A percentile compares a stretch with the other conserved stretches of the same genome.
Evolutionary conservation across 1,140 invertebrate species (phyloP).

Genomic region (Aethina tumida): DNA sequence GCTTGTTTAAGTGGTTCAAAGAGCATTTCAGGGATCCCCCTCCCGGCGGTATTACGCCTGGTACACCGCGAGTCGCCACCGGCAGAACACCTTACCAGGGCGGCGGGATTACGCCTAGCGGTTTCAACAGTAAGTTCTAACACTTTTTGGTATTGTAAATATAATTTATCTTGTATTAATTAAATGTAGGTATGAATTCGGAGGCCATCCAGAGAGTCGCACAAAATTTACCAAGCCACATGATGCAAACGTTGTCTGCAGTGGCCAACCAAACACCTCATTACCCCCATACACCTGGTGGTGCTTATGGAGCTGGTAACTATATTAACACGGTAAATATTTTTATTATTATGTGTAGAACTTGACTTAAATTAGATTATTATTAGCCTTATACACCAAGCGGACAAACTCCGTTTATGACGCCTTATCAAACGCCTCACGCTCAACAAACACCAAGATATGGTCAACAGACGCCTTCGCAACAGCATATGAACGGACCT

Average conservation of each 20-base stretch:
- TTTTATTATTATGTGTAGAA: background rate
- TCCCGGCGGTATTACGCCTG: slow-evolving; percentile 61
- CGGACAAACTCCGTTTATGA: slow-evolving; percentile 85
- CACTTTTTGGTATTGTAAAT: background rate
- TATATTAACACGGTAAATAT: slow-evolving; percentile 47
- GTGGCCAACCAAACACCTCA: slow-evolving; percentile 59
- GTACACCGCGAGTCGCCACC: slow-evolving; percentile 51
- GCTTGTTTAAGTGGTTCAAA: slow-evolving; percentile 93
- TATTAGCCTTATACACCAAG: slow-evolving; percentile 72
- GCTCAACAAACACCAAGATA: slow-evolving; percentile 51
- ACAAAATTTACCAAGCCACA: slow-evolving; percentile 60
- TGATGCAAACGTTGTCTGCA: slow-evolving; percentile 59
- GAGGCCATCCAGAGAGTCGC: slow-evolving; percentile 65
- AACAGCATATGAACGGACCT: slow-evolving; percentile 37
- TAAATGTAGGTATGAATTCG: slow-evolving; percentile 45
- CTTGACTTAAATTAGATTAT: slow-evolving; percentile 1
- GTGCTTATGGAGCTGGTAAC: slow-evolving; percentile 37
- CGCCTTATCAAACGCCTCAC: slow-evolving; percentile 70
- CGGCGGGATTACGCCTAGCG: slow-evolving; percentile 21
- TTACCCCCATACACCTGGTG: slow-evolving; percentile 53
- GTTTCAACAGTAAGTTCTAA: slow-evolving; percentile 22
- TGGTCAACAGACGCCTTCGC: slow-evolving; percentile 47
- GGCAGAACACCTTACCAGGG: slow-evolving; percentile 53
- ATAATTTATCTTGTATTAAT: slow-evolving; percentile 1
- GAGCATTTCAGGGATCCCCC: slow-evolving; percentile 90